Conservation (phyloP, 2,113 vertebrate species). For the Microtus ochrogaster region DNA sequence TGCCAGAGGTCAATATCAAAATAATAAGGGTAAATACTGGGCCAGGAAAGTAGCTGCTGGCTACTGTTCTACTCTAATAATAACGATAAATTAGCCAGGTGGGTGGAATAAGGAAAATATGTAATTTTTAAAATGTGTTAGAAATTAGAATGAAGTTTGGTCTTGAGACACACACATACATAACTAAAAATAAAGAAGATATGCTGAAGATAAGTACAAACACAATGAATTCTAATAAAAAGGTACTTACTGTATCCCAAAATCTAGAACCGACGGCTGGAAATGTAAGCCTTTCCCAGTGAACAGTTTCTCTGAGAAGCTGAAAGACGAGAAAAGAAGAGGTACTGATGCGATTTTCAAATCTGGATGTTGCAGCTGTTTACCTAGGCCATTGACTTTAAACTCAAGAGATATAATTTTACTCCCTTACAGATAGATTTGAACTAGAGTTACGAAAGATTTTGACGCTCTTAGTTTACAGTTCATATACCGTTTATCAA, state of each 20-base stretch:
- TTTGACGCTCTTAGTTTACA: background rate
- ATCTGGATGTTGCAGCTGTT: background rate
- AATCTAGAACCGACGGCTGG: conserved; percentile 94
- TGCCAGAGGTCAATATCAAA: conserved; percentile 3
- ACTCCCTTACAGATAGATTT: background rate
- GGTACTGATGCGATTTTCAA: background rate
- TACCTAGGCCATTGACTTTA: background rate
- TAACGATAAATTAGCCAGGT: background rate
- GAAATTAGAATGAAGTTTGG: background rate
- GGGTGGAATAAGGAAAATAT: background rate
- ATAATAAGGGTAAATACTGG: conserved; percentile 9
- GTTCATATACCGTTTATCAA: conserved; percentile 1
- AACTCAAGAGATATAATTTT: background rate
- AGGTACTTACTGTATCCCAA: conserved; percentile 96
- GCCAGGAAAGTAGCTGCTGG: background rate
- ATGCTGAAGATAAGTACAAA: background rate
- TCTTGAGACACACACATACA: background rate
- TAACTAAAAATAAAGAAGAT: background rate
- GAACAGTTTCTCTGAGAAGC: conserved; percentile 91
- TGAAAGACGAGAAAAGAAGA: conserved; percentile 81
- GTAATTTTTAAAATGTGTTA: background rate
- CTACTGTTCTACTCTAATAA: background rate
- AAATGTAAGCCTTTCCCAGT: conserved; percentile 93
- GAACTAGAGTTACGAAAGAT: conserved; percentile 22
- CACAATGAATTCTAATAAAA: background rate